Percentiles rank a stretch among this genome's conserved stretches.
Conservation (phyloP, 2,888 invertebrate species). For the Onchidella celtica region DNA sequence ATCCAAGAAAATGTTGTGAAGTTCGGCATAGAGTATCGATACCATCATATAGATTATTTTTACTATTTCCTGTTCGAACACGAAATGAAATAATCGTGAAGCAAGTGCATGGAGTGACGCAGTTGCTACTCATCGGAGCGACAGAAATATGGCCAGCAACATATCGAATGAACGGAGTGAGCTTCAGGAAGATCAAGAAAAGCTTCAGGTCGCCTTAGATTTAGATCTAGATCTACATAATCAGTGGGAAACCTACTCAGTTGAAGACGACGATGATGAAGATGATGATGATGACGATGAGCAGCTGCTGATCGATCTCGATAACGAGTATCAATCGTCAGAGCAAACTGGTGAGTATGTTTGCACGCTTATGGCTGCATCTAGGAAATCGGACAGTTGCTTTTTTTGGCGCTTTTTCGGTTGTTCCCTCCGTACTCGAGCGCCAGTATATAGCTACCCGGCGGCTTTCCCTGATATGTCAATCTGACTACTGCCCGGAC, state of each 20-base stretch:
- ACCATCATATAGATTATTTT: too few species aligned
- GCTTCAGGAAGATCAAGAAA: conserved; percentile 68
- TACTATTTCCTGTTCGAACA: too few species aligned
- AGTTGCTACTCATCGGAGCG: too few species aligned
- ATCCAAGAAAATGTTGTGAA: too few species aligned
- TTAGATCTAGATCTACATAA: conserved; percentile 57
- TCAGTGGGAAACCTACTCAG: conserved; percentile 36
- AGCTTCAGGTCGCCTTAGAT: conserved; percentile 64
- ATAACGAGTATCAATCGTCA: conserved; percentile 29
- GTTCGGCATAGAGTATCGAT: too few species aligned
- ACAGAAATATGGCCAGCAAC: conserved; percentile 18
- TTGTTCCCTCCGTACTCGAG: too few species aligned
- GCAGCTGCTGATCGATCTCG: conserved; percentile 51
- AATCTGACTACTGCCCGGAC: too few species aligned
- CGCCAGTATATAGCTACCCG: too few species aligned
- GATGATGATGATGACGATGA: conserved; percentile 63
- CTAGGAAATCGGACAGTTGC: not conserved
- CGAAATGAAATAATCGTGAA: too few species aligned
- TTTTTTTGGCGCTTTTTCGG: not conserved
- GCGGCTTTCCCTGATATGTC: too few species aligned
- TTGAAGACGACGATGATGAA: conserved; percentile 54
- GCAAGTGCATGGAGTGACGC: too few species aligned
- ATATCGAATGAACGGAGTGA: conserved; percentile 46
- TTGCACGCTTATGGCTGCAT: not conserved
- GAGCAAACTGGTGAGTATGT: conserved; percentile 9